Conservation (phyloP, 2,113 vertebrate species). For the Acanthisitta chloris region DNA sequence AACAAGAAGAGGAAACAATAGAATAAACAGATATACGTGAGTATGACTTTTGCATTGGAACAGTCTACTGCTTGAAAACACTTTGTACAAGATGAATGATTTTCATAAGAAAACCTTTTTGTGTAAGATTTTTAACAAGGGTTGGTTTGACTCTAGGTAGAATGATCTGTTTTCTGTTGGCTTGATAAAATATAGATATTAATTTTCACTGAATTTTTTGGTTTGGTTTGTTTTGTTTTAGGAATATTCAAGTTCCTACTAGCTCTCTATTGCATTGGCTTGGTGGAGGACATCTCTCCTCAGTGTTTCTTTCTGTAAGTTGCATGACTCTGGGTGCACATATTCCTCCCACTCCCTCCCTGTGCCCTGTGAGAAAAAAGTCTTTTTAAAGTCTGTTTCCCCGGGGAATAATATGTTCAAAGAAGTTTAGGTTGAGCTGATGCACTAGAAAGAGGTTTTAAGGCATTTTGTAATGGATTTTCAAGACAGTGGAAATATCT, state of each 20-base stretch:
- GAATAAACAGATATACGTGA: background rate
- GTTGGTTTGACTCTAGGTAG: background rate
- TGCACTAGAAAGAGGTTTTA: background rate
- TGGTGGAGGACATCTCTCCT: background rate
- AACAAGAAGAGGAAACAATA: background rate
- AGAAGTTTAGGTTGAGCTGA: background rate
- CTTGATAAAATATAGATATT: background rate
- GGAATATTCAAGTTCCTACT: background rate
- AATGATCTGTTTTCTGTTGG: background rate
- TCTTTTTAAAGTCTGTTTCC: background rate
- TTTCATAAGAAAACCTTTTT: background rate
- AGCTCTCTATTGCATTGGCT: background rate
- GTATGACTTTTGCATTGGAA: background rate
- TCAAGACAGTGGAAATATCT: background rate
- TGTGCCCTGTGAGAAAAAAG: background rate
- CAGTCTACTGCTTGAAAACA: background rate
- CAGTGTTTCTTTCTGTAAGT: background rate
- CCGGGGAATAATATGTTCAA: background rate
- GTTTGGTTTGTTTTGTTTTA: no score
- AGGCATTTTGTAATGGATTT: background rate
- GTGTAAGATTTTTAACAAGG: background rate
- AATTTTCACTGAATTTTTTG: no score
- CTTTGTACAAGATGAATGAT: background rate
- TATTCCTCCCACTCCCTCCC: background rate
- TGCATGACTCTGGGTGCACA: background rate